Conservation (phyloP, 2,113 vertebrate genomes). For the Coracopsis vasa region DNA sequence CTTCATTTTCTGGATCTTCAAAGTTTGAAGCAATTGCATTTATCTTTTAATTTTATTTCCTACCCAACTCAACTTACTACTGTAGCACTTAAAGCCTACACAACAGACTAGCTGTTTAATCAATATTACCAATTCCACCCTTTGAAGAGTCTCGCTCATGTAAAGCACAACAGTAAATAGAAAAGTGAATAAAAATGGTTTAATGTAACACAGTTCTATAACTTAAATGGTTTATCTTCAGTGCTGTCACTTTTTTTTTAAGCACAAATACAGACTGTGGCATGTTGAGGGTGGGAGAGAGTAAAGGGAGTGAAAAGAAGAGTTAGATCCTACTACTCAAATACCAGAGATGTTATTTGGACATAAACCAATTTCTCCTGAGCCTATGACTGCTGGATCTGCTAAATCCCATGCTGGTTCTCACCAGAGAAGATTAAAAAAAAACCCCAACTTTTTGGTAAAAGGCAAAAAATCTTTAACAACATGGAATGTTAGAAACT, state of each 20-base stretch:
- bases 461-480: not conserved
- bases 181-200: constrained; percentile 5
- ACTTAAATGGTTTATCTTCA: not conserved
- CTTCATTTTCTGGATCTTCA: not conserved
- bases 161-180: not conserved
- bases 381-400: not conserved
- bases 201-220: not conserved
- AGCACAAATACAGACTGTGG: constrained; percentile 15
- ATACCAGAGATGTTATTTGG: not conserved
- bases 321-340: constrained; percentile 10
- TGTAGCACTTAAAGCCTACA: constrained; percentile 29
- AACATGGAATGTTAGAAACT: not conserved
- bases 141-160: not conserved
- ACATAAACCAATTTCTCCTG: constrained; percentile 17
- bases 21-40: not conserved
- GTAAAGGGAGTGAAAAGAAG: constrained; percentile 3
- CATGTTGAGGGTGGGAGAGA: constrained; percentile 7
- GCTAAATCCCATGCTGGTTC: constrained; percentile 34
- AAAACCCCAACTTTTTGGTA: not conserved
- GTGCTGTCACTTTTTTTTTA: not conserved
- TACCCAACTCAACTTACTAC: not conserved
- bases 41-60: constrained; percentile 27
- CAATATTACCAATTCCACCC: constrained; percentile 10
- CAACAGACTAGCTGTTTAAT: constrained; percentile 16
- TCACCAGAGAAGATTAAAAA: not conserved